A percentile compares a stretch with the other conserved stretches of the same genome.
Evolutionary conservation across 1,140 invertebrate genomes (phyloP).

Genomic region (Nasonia longicornis): DNA sequence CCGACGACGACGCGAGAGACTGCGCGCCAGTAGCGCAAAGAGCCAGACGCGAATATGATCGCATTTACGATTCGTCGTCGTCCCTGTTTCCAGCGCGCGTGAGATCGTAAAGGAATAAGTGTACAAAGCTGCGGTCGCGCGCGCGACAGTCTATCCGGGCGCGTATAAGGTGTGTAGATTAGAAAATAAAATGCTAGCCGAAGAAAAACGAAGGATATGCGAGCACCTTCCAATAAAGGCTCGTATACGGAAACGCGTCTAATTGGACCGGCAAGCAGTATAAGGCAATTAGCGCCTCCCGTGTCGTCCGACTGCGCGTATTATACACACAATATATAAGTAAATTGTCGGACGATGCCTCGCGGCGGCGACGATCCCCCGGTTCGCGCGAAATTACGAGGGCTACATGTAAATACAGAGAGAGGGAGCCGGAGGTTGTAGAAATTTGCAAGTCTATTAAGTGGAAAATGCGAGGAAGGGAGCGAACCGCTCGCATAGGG

Average conservation of each 20-base stretch:
- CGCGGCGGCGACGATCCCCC: not conserved
- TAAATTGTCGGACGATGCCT: not conserved
- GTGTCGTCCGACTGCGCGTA: not conserved
- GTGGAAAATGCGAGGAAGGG: constrained; percentile 36
- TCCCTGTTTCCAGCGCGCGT: not conserved
- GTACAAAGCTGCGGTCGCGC: not conserved
- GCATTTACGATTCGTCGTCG: constrained; percentile 9
- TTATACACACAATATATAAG: not conserved
- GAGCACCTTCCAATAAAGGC: not conserved
- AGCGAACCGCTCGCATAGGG: not conserved
- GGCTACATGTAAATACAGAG: constrained; percentile 27
- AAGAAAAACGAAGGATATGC: too few species aligned
- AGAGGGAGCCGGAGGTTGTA: not conserved
- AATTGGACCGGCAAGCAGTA: not conserved
- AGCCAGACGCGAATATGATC: not conserved
- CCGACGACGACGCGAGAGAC: not conserved
- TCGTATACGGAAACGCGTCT: not conserved
- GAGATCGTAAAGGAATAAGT: not conserved
- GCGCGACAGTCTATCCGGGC: too few species aligned
- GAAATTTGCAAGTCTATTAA: constrained; percentile 50
- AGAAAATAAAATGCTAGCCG: too few species aligned
- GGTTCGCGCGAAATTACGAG: constrained; percentile 13
- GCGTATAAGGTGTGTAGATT: too few species aligned
- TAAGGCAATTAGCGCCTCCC: not conserved
- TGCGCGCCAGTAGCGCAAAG: not conserved